Base-by-base conservation (phyloP, 1,140 invertebrate genomes). In the Gryon sp. region DNA sequence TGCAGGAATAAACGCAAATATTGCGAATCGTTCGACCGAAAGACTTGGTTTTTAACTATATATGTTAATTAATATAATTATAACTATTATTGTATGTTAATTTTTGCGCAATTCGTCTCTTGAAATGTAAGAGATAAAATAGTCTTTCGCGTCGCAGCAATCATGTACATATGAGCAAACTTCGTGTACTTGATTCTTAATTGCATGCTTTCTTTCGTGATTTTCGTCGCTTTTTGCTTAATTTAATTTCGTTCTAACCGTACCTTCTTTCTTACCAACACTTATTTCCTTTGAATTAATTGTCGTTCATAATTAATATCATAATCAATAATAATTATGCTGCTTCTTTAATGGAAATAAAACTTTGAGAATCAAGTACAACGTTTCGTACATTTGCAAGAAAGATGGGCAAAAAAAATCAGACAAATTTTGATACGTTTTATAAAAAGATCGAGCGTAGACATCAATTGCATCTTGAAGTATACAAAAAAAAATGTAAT, bases 371-470 rank as follows among this genome's bases (percentile, higher is more conserved):
- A 79, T 45, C 74, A 68, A 76, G 48, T 75, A 75, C 70, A 68
- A 22, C 34, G 34, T 55, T 73, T 46, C 70, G 18, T 48, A 32
- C 62, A 53, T 45, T 72, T 72, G 26, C 30, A 34, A 41, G 32
- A 34, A 12, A 32, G 14, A 57, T 55, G n/a, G 65, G 34, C 14
- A 63, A 46, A 18, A 16, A 3, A 57, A 63, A 65, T 62, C 66
- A 62, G 78, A 76, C 36, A 48, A 82, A 72, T 87, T 88, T 88
- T 88, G 85, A 87, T 87, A 87, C 82, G 78, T 87, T 88, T 88
- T 87, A 87, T 86, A 87, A 83, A 28, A 65, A 80, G 78, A 79
- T 83, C 78, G 68, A 84, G 83, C 70, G 82, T 55, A 82, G 43
- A 76, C 72, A 78, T 83, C 83, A 73, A 84, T 82, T 81, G 79